Percentiles rank a stretch among this genome's conserved stretches.
Evolutionary conservation across 2,113 vertebrate genomes (phyloP).

Genomic region (Edolisoma coerulescens): DNA sequence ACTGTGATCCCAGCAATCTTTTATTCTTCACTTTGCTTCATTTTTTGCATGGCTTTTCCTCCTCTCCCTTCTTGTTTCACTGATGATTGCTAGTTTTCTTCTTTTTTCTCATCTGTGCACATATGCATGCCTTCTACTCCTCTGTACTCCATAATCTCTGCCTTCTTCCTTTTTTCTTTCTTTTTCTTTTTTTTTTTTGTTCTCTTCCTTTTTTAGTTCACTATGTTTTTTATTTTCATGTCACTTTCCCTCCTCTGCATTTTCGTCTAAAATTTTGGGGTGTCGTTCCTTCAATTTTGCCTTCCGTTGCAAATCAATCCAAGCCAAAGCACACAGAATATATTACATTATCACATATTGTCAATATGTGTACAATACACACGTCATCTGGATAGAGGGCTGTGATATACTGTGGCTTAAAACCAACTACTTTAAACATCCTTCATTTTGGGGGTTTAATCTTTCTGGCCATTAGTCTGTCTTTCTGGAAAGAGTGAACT

Average conservation of each 20-base stretch:
- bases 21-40: background rate
- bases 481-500: background rate
- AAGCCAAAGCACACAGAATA: background rate
- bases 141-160: background rate
- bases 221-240: background rate
- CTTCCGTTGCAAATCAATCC: background rate
- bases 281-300: background rate
- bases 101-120: background rate
- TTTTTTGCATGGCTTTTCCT: background rate
- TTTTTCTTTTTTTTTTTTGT: background rate
- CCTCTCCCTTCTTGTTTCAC: background rate
- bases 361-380: background rate
- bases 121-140: background rate
- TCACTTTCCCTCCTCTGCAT: background rate
- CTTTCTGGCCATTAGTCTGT: background rate
- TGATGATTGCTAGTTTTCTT: background rate
- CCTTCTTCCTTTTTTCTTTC: background rate
- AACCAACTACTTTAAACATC: background rate
- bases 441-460: background rate
- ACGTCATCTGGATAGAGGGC: background rate
- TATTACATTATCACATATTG: background rate
- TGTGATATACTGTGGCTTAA: background rate
- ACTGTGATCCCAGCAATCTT: constrained; percentile 3
- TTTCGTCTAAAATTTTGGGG: background rate
- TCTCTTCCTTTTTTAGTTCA: background rate